phyloP scores from a whole-genome alignment of 2,113 vertebrate species.

The Pelmatolapia mariae region DNA sequence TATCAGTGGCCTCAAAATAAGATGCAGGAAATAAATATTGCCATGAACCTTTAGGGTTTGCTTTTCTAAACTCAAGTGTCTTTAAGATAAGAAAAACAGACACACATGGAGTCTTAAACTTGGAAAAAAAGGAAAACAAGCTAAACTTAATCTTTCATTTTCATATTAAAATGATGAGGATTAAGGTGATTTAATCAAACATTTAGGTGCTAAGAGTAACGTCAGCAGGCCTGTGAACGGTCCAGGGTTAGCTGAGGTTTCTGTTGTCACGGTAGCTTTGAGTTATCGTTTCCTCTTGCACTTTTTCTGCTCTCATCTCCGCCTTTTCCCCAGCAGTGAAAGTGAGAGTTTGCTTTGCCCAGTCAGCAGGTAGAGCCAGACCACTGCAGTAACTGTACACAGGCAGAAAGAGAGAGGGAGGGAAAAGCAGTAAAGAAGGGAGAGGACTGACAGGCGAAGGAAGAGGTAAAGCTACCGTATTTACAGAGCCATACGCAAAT shows the following conservation, averaged over 20 bases:
- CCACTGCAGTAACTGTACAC: conserved; percentile 53
- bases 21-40: background rate
- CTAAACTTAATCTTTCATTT: background rate
- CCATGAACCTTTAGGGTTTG: background rate
- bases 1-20: background rate
- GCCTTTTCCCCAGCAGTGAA: conserved; percentile 1
- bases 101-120: background rate
- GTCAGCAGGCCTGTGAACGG: background rate
- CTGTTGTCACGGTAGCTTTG: background rate
- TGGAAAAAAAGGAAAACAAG: background rate
- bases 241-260: background rate
- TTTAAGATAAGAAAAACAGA: background rate
- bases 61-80: rapidly evolving
- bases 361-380: conserved; percentile 65
- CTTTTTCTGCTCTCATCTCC: background rate
- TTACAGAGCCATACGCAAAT: conserved; percentile 10
- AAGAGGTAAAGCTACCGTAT: conserved; percentile 13
- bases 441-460: background rate
- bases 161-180: background rate
- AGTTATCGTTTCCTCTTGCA: background rate
- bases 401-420: background rate
- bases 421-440: background rate
- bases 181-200: background rate
- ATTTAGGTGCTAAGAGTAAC: background rate
- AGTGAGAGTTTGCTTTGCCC: conserved; percentile 60